Percentiles rank a stretch among this genome's conserved stretches.
Conservation (phyloP, 2,797 vertebrate species). For the Xiphophorus birchmanni region DNA sequence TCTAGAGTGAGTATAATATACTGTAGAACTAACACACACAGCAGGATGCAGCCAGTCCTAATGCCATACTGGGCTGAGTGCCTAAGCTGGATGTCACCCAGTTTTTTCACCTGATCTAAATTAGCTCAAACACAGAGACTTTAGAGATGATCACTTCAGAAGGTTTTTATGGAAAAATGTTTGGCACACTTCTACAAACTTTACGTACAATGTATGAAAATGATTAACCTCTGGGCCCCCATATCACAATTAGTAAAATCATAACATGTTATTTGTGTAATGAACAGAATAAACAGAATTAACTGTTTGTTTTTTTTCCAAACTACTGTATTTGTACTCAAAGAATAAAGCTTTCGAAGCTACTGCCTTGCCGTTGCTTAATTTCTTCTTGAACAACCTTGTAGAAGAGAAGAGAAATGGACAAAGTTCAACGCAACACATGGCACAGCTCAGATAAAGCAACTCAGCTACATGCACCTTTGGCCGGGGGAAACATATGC, state of each 20-base stretch:
- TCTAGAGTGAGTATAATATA: neutral
- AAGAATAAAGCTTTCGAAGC: neutral
- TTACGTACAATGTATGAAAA: neutral
- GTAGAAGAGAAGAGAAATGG: neutral
- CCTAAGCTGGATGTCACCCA: slow-evolving; percentile 19
- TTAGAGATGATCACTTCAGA: neutral
- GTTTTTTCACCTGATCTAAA: slow-evolving; percentile 27
- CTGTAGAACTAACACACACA: slow-evolving; percentile 20
- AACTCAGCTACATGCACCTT: slow-evolving; percentile 35
- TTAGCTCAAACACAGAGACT: slow-evolving; percentile 3
- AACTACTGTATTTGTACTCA: neutral
- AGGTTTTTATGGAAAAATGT: neutral
- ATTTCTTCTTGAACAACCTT: neutral
- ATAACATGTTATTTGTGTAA: neutral
- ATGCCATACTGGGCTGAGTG: slow-evolving; percentile 6
- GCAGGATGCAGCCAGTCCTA: slow-evolving; percentile 6
- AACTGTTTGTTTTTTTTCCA: too few species aligned
- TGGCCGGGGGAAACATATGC: slow-evolving; percentile 34
- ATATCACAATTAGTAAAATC: neutral
- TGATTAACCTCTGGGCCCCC: neutral
- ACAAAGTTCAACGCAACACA: slow-evolving; percentile 21
- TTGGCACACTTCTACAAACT: neutral
- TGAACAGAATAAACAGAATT: neutral
- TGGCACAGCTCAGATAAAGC: slow-evolving; percentile 17
- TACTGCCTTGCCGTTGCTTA: neutral